Base-by-base conservation (phyloP, 37 sponge, comb jelly and placozoan genomes). In the Ephydatia muelleri region DNA sequence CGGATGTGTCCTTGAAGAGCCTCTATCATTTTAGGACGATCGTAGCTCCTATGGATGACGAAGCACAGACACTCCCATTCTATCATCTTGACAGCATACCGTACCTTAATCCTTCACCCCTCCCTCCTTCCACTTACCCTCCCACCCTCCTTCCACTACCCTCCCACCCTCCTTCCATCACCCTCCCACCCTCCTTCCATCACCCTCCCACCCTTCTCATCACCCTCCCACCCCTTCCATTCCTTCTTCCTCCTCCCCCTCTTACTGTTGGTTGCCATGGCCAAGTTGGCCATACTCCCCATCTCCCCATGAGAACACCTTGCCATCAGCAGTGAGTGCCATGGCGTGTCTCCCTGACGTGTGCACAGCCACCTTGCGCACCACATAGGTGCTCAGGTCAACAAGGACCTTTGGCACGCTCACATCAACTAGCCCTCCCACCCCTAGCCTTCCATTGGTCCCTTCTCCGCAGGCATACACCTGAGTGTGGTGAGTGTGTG, bases 291-390 rank as follows among this genome's bases (percentile, higher is more conserved):
- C 99, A 47, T 84, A 88, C 80, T 93, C 89, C 48, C 99, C 99
- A 65, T 99, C 99, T 49, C 99, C 99, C 99, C 99, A 99, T 3
- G 96, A 95, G 92, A 95, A 99, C 49, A 95, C 92, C 73, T 94
- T 90, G 29, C 99, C 97, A 78, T 92, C 97, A 11, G 94, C 90
- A 31, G 98, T 96, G 48, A 99, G 71, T 16, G 95, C 97, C 67
- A 99, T 87, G 43, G 85, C 88, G 71, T 99, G 99, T 67, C 94
- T 72, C 21, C 96, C 90, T 12, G 92, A 91, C 27, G 88, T 57
- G 67, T 89, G 91, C 11, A 86, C 88, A 13, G 95, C 94, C 35
- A 94, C 90, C 79, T 95, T 94, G 81, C 97, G 89, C 73, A 96
- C 94, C 39, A 96, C 95, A 68, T 91, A 93, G 43, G 88, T 89